A percentile compares a stretch with the other conserved stretches of the same genome.
Evolutionary conservation across 2,888 invertebrate genomes (phyloP).

Genomic region (Drosophila antonietae): DNA sequence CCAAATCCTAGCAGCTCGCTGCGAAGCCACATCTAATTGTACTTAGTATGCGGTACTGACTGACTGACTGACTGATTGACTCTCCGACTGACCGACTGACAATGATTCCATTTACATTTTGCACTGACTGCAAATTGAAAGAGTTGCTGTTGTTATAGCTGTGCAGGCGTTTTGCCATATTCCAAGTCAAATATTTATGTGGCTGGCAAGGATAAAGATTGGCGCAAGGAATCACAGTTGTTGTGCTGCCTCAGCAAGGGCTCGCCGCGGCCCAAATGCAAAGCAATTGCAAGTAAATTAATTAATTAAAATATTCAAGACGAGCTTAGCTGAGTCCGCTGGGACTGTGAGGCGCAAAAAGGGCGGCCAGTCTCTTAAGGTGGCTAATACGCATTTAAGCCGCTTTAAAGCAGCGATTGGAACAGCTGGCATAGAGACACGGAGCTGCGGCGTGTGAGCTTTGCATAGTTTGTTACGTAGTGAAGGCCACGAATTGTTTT

Average conservation of each 20-base stretch:
- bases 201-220: constrained; percentile 42
- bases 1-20: constrained; percentile 46
- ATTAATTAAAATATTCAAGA: constrained; percentile 65
- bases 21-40: constrained; percentile 62
- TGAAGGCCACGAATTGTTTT: constrained; percentile 24
- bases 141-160: constrained; percentile 29
- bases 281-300: constrained; percentile 66
- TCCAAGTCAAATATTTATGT: constrained; percentile 72
- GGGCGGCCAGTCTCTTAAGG: constrained; percentile 16
- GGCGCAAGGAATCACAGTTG: constrained; percentile 25
- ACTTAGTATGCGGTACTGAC: constrained; percentile 62
- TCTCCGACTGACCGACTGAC: constrained; percentile 20
- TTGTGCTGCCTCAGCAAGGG: constrained; percentile 18
- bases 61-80: constrained; percentile 19
- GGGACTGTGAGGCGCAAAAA: background rate
- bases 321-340: constrained; percentile 15
- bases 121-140: constrained; percentile 54
- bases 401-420: constrained; percentile 42
- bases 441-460: constrained; percentile 13
- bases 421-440: constrained; percentile 24
- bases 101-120: constrained; percentile 56
- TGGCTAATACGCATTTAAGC: constrained; percentile 54
- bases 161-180: constrained; percentile 31
- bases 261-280: constrained; percentile 21
- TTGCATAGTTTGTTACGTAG: constrained; percentile 34